phyloP scores from a whole-genome alignment of 2,113 vertebrate genomes.

The Sinocyclocheilus grahami region DNA sequence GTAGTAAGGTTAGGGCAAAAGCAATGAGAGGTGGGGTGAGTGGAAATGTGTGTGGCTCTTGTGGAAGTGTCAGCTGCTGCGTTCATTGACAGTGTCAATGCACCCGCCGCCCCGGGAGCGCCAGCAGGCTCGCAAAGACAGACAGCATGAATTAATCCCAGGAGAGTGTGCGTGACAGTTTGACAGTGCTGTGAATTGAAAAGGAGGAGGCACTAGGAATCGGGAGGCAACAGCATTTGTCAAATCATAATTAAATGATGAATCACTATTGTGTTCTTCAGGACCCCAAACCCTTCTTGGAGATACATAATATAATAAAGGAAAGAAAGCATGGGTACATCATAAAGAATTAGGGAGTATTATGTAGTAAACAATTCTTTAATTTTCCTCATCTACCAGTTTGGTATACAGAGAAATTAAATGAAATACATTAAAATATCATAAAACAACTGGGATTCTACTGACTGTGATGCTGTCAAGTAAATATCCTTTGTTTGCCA shows the following conservation, averaged over 20 bases:
- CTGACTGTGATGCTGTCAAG: neutral
- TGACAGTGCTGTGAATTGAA: conserved; percentile 98
- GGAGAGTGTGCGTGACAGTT: conserved; percentile 92
- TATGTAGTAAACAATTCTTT: neutral
- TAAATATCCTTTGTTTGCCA: neutral
- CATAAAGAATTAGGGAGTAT: neutral
- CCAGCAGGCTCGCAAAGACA: conserved; percentile 90
- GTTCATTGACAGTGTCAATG: conserved; percentile 87
- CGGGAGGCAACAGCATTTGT: conserved; percentile 98
- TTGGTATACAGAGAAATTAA: neutral
- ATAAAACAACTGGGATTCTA: neutral
- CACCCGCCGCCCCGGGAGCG: conserved; percentile 88
- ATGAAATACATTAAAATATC: neutral
- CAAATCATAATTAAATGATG: conserved; percentile 99
- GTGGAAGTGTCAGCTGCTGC: conserved; percentile 82
- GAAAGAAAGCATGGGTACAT: conserved; percentile 54
- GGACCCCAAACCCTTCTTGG: conserved; percentile 72
- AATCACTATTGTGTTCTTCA: conserved; percentile 99
- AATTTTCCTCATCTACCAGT: neutral
- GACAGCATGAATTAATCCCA: conserved; percentile 99
- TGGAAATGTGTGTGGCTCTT: conserved; percentile 66
- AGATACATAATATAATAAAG: conserved; percentile 53
- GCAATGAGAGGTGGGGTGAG: conserved; percentile 72
- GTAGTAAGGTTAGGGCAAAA: conserved; percentile 75
- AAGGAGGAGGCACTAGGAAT: conserved; percentile 94